Evolutionary conservation across 2,113 vertebrate species (phyloP).

Genomic region (Colossoma macropomum): DNA sequence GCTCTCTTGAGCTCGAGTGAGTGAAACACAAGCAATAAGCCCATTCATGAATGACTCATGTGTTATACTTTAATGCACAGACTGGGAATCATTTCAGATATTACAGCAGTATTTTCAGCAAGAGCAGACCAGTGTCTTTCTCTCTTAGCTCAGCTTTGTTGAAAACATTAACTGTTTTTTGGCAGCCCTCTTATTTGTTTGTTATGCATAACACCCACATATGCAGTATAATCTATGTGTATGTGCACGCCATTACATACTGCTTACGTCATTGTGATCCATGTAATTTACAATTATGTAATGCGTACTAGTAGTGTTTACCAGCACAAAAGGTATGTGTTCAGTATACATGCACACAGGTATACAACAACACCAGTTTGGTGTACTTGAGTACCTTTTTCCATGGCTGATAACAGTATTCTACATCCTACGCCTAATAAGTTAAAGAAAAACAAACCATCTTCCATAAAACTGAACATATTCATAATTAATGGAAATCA

Average conservation of each 20-base stretch:
- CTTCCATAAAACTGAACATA: slow-evolving; percentile 53
- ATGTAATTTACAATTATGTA: slow-evolving; percentile 27
- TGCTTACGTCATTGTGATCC: slow-evolving; percentile 37
- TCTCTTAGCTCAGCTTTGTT: slow-evolving; percentile 56
- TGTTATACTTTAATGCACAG: slow-evolving; percentile 51
- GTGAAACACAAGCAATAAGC: slow-evolving; percentile 14
- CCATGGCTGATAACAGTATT: slow-evolving; percentile 62
- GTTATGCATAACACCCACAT: slow-evolving; percentile 12
- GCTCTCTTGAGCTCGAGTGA: neutral
- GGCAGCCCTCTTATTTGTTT: neutral
- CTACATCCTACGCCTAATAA: slow-evolving; percentile 71
- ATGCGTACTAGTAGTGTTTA: slow-evolving; percentile 30
- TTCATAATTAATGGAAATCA: slow-evolving; percentile 41
- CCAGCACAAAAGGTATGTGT: slow-evolving; percentile 20
- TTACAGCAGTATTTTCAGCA: slow-evolving; percentile 62
- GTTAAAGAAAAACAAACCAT: slow-evolving; percentile 67
- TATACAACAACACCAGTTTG: slow-evolving; percentile 18
- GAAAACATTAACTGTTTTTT: slow-evolving; percentile 11
- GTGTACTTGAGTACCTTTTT: slow-evolving; percentile 64
- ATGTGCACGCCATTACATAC: slow-evolving; percentile 28
- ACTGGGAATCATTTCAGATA: slow-evolving; percentile 68
- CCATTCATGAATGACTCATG: slow-evolving; percentile 4
- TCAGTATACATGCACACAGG: slow-evolving; percentile 34
- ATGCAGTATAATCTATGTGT: slow-evolving; percentile 31
- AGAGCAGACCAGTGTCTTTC: slow-evolving; percentile 65